Evolutionary conservation across 2,797 vertebrate species (phyloP).

Genomic region (Paedocypris micromegethes): DNA sequence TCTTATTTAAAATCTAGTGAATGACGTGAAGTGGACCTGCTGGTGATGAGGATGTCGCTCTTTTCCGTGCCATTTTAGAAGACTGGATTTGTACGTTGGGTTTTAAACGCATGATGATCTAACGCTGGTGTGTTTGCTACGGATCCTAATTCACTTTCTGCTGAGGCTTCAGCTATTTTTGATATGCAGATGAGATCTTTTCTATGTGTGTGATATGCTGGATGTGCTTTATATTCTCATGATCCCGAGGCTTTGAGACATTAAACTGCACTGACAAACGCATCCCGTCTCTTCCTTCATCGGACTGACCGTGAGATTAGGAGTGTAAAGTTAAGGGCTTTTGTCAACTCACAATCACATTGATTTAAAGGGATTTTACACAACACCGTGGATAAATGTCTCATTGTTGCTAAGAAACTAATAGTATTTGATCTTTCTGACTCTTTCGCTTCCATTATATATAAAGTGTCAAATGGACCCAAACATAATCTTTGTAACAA

Average conservation of each 20-base stretch:
- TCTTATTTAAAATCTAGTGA: conserved; percentile 74
- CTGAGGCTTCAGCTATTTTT: conserved; percentile 31
- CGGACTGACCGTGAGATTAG: no score
- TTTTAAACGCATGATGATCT: conserved; percentile 29
- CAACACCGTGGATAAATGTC: no score
- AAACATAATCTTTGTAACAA: no score
- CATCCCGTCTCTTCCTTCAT: no score
- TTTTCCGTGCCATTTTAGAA: conserved; percentile 25
- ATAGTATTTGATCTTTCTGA: no score
- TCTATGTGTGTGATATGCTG: conserved; percentile 22
- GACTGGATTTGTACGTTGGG: conserved; percentile 11
- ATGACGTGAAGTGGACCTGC: conserved; percentile 65
- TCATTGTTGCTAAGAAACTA: no score
- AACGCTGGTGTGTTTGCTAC: conserved; percentile 2
- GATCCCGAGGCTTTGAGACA: not conserved
- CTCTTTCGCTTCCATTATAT: no score
- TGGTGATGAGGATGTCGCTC: conserved; percentile 52
- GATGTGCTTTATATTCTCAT: conserved; percentile 22
- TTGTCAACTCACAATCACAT: no score
- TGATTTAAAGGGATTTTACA: no score
- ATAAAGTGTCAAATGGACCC: no score
- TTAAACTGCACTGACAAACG: conserved; percentile 20
- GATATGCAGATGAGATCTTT: conserved; percentile 34
- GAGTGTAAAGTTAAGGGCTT: no score
- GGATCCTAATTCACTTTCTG: conserved; percentile 8